phyloP scores from a whole-genome alignment of 2,113 vertebrate genomes.

The Pygoscelis adeliae region DNA sequence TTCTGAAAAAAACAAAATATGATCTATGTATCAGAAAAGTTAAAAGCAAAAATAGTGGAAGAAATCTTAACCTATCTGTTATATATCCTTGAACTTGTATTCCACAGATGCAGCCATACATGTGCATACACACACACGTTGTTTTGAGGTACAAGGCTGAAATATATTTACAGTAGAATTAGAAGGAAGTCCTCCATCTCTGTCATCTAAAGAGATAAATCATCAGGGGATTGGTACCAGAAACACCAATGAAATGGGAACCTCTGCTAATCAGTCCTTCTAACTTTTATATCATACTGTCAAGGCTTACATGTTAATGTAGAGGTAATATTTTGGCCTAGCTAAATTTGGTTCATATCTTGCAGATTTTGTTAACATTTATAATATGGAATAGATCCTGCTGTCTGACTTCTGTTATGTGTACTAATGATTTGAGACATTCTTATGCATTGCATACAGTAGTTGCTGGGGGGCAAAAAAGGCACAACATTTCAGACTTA shows the following conservation, averaged over 20 bases:
- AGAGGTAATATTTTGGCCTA: not conserved
- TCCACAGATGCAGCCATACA: not conserved
- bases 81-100: not conserved
- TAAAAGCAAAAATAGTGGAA: not conserved
- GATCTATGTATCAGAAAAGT: not conserved
- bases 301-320: not conserved
- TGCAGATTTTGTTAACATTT: not conserved
- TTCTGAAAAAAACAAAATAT: not conserved
- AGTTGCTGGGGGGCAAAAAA: not conserved
- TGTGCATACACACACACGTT: accelerated
- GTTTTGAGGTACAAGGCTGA: not conserved
- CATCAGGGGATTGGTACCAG: not conserved
- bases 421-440: not conserved
- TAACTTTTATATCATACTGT: not conserved
- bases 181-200: not conserved
- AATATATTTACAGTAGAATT: not conserved
- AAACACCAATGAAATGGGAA: not conserved
- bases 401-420: not conserved
- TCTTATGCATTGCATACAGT: not conserved
- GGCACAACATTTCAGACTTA: not conserved
- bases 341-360: not conserved
- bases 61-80: not conserved
- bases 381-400: not conserved
- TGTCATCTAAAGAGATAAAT: not conserved
- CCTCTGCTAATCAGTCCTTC: not conserved